Percentiles rank a stretch among this genome's conserved stretches.
Evolutionary conservation across 2,888 invertebrate species (phyloP).

Genomic region (Julus scandinavius): DNA sequence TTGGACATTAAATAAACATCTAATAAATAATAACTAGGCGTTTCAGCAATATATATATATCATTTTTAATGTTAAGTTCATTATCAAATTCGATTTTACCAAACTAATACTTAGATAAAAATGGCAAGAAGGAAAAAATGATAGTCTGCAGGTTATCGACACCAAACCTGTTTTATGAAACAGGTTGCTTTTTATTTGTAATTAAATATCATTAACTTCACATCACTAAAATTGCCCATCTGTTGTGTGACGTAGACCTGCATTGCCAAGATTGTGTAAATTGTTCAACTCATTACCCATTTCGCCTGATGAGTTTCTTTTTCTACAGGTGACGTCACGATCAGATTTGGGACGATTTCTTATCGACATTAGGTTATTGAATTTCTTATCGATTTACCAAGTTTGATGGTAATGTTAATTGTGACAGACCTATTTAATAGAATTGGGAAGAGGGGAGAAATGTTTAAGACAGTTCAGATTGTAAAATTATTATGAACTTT

Average conservation of each 20-base stretch:
- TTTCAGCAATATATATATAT: background rate
- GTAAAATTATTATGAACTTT: no score
- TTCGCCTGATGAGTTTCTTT: background rate
- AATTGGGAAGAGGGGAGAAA: background rate
- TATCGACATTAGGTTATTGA: background rate
- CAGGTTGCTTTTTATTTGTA: background rate
- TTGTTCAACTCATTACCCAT: background rate
- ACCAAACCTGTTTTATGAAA: conserved; percentile 20
- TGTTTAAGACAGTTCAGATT: no score
- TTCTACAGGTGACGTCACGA: background rate
- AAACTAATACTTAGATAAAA: background rate
- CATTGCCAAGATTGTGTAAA: background rate
- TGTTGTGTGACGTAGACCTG: background rate
- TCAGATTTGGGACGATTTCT: background rate
- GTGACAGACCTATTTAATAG: background rate
- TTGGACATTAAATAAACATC: background rate
- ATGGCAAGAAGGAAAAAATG: background rate
- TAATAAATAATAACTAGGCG: background rate
- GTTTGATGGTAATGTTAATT: background rate
- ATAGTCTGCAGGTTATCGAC: background rate
- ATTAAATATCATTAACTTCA: conserved; percentile 30
- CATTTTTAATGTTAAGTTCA: background rate
- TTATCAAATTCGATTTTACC: conserved; percentile 39
- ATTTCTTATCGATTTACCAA: conserved; percentile 1
- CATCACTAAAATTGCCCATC: conserved; percentile 16